Conservation (phyloP, 1,140 invertebrate genomes). For the Zaprionus davidi region DNA sequence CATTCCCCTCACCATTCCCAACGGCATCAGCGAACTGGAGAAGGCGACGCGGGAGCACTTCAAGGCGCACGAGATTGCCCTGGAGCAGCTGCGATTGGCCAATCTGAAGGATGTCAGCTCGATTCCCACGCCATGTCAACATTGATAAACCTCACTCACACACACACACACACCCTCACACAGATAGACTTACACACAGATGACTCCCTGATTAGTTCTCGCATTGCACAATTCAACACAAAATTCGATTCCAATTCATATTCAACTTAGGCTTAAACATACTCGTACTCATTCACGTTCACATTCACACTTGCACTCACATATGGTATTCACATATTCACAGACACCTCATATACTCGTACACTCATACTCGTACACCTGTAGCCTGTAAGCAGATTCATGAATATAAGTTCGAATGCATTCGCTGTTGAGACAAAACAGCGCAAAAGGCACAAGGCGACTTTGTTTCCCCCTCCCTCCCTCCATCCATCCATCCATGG, state of each 20-base stretch:
- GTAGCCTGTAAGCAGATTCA: conserved; percentile 59
- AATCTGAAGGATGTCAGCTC: conserved; percentile 55
- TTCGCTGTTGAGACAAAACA: conserved; percentile 72
- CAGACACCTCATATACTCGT: conserved; percentile 21
- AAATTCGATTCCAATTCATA: conserved; percentile 21
- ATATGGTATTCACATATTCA: neutral
- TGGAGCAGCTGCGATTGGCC: conserved; percentile 77
- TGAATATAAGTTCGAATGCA: conserved; percentile 64
- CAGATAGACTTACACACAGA: neutral
- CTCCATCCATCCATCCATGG: neutral
- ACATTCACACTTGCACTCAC: conserved; percentile 29
- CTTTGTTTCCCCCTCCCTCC: neutral
- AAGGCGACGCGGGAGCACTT: conserved; percentile 73
- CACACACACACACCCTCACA: neutral
- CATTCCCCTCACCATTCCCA: conserved; percentile 8
- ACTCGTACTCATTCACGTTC: conserved; percentile 44
- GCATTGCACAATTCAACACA: conserved; percentile 26
- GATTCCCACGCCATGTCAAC: conserved; percentile 10
- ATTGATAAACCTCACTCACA: conserved; percentile 7
- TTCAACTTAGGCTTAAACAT: conserved; percentile 43
- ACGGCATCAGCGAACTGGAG: conserved; percentile 55
- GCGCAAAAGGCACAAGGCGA: conserved; percentile 50
- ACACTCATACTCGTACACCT: conserved; percentile 77
- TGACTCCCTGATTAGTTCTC: conserved; percentile 36
- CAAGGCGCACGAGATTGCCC: conserved; percentile 72